Evolutionary conservation across 2,888 invertebrate genomes (phyloP).

Genomic region (Chelonus formosanus): DNA sequence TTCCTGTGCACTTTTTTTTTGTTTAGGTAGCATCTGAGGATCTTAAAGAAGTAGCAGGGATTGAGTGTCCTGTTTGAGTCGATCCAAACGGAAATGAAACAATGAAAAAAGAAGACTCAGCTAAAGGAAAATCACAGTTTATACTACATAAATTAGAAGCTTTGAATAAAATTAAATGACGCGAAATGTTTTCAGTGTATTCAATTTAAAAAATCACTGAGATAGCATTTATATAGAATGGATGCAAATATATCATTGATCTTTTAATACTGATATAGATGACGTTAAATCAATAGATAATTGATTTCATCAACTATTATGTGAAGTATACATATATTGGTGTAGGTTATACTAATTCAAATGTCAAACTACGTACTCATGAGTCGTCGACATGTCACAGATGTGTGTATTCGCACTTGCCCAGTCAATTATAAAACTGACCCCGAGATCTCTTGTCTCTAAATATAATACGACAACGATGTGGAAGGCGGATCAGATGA

Average conservation of each 20-base stretch:
- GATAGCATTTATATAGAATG: not conserved
- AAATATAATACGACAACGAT: constrained; percentile 30
- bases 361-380: not conserved
- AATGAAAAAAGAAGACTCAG: not conserved
- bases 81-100: constrained; percentile 28
- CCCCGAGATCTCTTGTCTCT: constrained; percentile 19
- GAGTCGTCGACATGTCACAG: not conserved
- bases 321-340: not conserved
- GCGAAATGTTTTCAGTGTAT: too few species aligned
- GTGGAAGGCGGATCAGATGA: constrained; percentile 15
- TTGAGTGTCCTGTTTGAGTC: constrained; percentile 15
- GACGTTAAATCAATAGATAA: constrained; percentile 9
- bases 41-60: constrained; percentile 17
- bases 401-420: not conserved
- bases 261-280: not conserved
- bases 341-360: not conserved
- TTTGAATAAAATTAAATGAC: not conserved
- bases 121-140: not conserved
- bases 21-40: constrained; percentile 13
- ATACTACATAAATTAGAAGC: too few species aligned
- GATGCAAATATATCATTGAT: not conserved
- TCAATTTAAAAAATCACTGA: not conserved
- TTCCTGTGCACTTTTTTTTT: constrained; percentile 12
- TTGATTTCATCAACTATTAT: not conserved
- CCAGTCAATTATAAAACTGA: constrained; percentile 28